Evolutionary conservation across 2,797 vertebrate genomes (phyloP).

Genomic region (Acropternis orthonyx): DNA sequence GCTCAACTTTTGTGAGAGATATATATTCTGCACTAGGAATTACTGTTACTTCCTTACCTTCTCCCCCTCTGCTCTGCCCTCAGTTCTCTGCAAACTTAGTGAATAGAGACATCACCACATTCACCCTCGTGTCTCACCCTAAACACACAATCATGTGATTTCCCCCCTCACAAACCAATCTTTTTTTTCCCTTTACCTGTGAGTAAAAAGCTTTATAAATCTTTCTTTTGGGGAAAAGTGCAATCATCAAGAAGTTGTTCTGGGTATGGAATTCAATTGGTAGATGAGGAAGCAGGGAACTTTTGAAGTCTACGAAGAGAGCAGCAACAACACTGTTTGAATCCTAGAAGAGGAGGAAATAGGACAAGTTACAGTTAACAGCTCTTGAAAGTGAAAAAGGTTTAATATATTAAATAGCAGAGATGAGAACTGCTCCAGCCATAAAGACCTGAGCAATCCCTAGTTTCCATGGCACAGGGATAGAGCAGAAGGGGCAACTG

Average conservation of each 20-base stretch:
- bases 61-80: too few relatives aligned
- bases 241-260: slow-evolving; percentile 84
- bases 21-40: background rate
- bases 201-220: slow-evolving; percentile 88
- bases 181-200: slow-evolving; percentile 74
- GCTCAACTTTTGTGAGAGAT: background rate
- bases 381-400: background rate
- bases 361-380: background rate
- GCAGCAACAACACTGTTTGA: slow-evolving; percentile 81
- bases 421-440: background rate
- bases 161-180: accelerated
- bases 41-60: too few relatives aligned
- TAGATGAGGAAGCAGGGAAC: slow-evolving; percentile 85
- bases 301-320: slow-evolving; percentile 85
- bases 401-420: background rate
- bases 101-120: background rate
- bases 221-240: slow-evolving; percentile 87
- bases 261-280: slow-evolving; percentile 84
- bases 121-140: background rate
- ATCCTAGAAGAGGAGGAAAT: slow-evolving; percentile 76
- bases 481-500: background rate
- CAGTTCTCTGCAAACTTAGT: background rate
- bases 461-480: too few relatives aligned
- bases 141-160: background rate
- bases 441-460: background rate